Percentiles rank a stretch among this genome's conserved stretches.
These are phyloP conservation scores for Aulostomus chinensis DNA, from an alignment of 2,797 vertebrate genomes.

Conservation along the genomic window DNA sequence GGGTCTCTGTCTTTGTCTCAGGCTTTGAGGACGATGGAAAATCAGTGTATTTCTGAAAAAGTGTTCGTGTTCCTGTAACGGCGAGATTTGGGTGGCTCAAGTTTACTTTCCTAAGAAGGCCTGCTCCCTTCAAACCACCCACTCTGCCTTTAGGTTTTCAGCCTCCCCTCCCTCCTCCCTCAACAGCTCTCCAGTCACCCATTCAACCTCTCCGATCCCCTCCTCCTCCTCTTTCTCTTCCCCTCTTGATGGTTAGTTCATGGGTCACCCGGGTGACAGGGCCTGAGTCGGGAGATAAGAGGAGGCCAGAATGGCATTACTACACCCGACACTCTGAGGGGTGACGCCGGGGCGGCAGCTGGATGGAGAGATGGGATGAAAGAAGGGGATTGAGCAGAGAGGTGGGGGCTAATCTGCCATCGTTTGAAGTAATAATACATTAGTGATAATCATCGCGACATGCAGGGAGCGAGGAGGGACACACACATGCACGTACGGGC, in stretches of 20 bases:
- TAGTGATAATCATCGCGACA: conserved; percentile 67
- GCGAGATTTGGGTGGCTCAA: too few species aligned
- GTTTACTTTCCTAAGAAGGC: too few species aligned
- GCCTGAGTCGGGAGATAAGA: conserved; percentile 81
- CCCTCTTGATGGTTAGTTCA: conserved; percentile 63
- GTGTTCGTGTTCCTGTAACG: too few species aligned
- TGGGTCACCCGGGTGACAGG: conserved; percentile 73
- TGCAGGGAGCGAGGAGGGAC: conserved; percentile 41
- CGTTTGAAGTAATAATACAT: conserved; percentile 75
- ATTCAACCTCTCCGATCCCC: conserved; percentile 16
- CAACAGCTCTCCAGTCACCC: conserved; percentile 14
- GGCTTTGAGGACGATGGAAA: too few species aligned
- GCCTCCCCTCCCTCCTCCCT: conserved; percentile 4
- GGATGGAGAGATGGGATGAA: conserved; percentile 57
- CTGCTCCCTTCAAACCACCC: conserved; percentile 18
- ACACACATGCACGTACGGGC: conserved; percentile 10
- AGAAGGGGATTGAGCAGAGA: conserved; percentile 28
- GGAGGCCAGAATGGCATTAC: conserved; percentile 74
- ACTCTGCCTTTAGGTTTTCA: conserved; percentile 17
- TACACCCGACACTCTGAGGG: conserved; percentile 65
- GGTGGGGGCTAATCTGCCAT: conserved; percentile 68
- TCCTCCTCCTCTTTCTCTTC: conserved; percentile 22
- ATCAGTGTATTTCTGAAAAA: too few species aligned
- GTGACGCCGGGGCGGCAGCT: conserved; percentile 48
- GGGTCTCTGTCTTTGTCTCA: too few species aligned